Conservation (phyloP, 2,888 invertebrate genomes). For the Drosophila tanythrix region DNA sequence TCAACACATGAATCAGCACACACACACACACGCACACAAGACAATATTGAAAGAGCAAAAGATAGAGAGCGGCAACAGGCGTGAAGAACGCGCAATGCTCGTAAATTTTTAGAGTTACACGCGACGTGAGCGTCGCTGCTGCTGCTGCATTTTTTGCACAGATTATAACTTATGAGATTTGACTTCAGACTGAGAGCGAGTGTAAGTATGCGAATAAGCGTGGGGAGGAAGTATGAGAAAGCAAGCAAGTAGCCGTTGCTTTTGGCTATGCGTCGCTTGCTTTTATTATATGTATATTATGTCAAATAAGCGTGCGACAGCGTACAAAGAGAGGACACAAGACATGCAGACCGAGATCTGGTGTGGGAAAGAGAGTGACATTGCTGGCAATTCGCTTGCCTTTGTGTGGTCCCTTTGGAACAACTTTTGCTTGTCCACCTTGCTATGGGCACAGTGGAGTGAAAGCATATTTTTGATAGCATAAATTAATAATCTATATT, state of each 20-base stretch:
- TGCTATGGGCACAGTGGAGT: neutral
- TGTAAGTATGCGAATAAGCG: neutral
- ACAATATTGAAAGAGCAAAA: constrained; percentile 44
- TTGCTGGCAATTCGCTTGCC: constrained; percentile 19
- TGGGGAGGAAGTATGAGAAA: constrained; percentile 7
- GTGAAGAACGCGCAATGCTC: constrained; percentile 33
- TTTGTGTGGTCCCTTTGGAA: constrained; percentile 37
- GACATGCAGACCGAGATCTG: neutral
- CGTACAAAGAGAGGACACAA: neutral
- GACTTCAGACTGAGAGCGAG: constrained; percentile 10
- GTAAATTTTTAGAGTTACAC: constrained; percentile 51
- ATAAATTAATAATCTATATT: neutral
- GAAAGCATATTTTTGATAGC: neutral
- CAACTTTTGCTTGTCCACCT: constrained; percentile 36
- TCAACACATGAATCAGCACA: constrained; percentile 3
- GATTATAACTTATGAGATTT: constrained; percentile 69
- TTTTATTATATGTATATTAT: constrained; percentile 53
- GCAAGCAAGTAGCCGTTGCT: constrained; percentile 29
- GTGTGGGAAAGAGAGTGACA: neutral
- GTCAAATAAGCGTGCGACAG: constrained; percentile 37
- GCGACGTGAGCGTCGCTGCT: constrained; percentile 24
- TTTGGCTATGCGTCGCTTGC: constrained; percentile 20
- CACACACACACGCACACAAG: constrained; percentile 33
- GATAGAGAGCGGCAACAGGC: constrained; percentile 1
- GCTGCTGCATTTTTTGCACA: constrained; percentile 54